phyloP scores from a whole-genome alignment of 2,113 vertebrate genomes.

The Myocastor coypus region DNA sequence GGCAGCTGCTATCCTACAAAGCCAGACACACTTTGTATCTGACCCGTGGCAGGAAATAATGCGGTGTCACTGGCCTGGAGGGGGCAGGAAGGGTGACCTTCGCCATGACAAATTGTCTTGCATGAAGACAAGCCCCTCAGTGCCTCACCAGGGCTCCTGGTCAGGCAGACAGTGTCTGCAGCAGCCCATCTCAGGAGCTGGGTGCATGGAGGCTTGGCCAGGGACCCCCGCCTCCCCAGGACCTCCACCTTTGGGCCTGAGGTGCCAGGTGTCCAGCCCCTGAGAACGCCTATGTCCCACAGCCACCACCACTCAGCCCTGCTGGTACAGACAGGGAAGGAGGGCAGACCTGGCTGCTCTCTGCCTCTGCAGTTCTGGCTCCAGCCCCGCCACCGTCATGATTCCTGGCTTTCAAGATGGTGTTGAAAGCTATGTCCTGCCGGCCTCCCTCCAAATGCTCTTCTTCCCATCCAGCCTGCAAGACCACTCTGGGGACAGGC shows the following conservation, averaged over 20 bases:
- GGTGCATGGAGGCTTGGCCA: not conserved
- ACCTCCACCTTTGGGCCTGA: not conserved
- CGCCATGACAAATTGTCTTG: not conserved
- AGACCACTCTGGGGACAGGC: not conserved
- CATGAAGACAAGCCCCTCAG: not conserved
- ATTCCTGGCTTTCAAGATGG: not conserved
- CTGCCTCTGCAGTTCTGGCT: not conserved
- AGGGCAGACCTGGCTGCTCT: fast-evolving
- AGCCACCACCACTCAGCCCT: too few relatives aligned
- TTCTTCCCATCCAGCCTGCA: too few relatives aligned
- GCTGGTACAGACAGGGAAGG: too few relatives aligned
- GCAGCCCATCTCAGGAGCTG: not conserved
- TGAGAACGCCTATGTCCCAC: too few relatives aligned
- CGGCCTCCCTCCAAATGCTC: not conserved
- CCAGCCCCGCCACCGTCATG: fast-evolving
- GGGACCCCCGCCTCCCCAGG: not conserved
- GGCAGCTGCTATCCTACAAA: not conserved
- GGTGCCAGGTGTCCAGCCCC: not conserved
- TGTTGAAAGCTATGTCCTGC: not conserved
- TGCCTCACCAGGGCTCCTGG: not conserved
- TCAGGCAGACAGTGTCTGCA: not conserved
- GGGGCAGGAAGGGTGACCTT: not conserved
- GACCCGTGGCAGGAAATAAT: not conserved
- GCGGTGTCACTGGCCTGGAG: not conserved
- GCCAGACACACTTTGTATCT: fast-evolving